These are phyloP conservation scores for Mormyrops attenuatus DNA, from an alignment of 2,797 vertebrate genomes.

Conservation along the genomic window DNA sequence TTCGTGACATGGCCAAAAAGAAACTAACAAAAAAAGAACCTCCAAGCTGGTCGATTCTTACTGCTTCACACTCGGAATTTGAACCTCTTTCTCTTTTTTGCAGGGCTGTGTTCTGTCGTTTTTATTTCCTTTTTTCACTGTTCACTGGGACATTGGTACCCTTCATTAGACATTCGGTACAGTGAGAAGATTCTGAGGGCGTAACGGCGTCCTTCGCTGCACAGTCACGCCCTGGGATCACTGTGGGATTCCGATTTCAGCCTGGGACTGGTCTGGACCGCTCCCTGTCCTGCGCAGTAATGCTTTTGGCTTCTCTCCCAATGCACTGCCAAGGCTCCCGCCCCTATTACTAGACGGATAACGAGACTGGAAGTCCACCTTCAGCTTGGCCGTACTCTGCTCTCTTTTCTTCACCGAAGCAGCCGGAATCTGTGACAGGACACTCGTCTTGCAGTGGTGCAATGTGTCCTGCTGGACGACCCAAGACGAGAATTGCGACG, in stretches of 20 bases:
- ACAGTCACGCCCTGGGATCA: background rate
- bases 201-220: background rate
- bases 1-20: slow-evolving; percentile 3
- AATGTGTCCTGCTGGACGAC: slow-evolving; percentile 4
- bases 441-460: slow-evolving; percentile 42
- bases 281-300: background rate
- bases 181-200: background rate
- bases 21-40: slow-evolving; percentile 20
- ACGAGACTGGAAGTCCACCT: background rate
- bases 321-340: background rate
- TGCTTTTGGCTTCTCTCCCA: background rate
- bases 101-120: slow-evolving; percentile 44
- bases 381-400: slow-evolving; percentile 42
- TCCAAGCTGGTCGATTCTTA: slow-evolving; percentile 14
- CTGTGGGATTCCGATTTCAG: background rate
- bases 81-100: slow-evolving; percentile 37
- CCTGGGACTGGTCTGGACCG: background rate
- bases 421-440: slow-evolving; percentile 41
- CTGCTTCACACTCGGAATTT: slow-evolving; percentile 33
- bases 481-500: slow-evolving; percentile 49
- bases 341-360: background rate
- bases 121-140: background rate
- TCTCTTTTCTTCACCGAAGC: slow-evolving; percentile 54
- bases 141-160: background rate
- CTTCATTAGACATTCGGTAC: background rate